Evolutionary conservation across 2,113 vertebrate species (phyloP), one percentile per base, ranked within the genome.

Genomic region (Silurus glanis): DNA sequence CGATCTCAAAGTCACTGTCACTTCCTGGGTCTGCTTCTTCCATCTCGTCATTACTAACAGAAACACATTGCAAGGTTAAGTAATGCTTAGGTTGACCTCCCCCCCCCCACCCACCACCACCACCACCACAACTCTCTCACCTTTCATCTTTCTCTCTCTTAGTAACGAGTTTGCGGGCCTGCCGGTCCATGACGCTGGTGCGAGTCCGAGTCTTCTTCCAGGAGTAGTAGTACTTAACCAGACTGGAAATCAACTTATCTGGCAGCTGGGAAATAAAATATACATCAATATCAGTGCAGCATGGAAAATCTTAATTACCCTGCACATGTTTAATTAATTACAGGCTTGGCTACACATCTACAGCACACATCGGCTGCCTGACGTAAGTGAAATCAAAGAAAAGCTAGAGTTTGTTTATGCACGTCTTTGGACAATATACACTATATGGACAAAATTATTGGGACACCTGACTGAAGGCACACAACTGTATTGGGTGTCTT

Each of bases 201-300:
- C 96, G 95, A 89, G 95, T 96, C 2, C 97, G 93, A 0, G 97
- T 98, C 92, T 98, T 97, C 93, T 97, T 98, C 97, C 97, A 98
- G 62, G 96, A 96, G 91, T 98, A 98, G 91, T 98, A 98, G 89
- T 98, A 97, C 88, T 97, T 97, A 69, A 98, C 97, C 89, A 98
- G 92, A 91, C 96, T 97, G 89, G 97, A 95, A 89, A 97, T 97
- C 87, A 96, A 88, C 89, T 97, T 97, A 90, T 97, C 97, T 0
- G 97, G 97, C 66, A 97, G 94, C 97, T 96, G n/a, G 6, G n/a
- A 88, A n/a, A 86, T 51, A 82, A 78, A 25, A 62, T 45, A 37
- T 47, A 23, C n/a, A 76, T 83, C 25, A 28, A 85, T 67, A 88
- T 12, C 55, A 80, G 16, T 56, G 53, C 53, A 56, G 6, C 8